A percentile compares a stretch with the other conserved stretches of the same genome.
These are phyloP conservation scores for Luidia sarsii DNA, from an alignment of 53 echinoderm and acorn worm genomes.

Conservation along the genomic window DNA sequence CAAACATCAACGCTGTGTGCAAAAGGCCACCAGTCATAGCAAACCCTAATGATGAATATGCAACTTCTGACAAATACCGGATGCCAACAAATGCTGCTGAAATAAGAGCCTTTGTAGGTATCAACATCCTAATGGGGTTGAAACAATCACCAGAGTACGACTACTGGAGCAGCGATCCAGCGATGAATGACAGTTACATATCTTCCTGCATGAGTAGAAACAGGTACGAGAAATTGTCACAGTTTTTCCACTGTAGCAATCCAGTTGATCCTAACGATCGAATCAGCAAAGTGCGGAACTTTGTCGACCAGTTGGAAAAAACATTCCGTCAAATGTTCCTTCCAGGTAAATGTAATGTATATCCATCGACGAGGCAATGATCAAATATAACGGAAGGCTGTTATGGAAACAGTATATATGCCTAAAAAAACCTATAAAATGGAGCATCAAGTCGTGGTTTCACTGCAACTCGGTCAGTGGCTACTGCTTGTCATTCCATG, in stretches of 20 bases:
- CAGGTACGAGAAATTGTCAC: constrained; percentile 29
- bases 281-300: constrained; percentile 32
- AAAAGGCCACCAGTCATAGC: constrained; percentile 14
- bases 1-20: constrained; percentile 31
- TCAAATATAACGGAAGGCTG: constrained; percentile 47
- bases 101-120: constrained; percentile 16
- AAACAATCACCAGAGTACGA: constrained; percentile 36
- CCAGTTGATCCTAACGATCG: constrained; percentile 1
- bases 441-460: constrained; percentile 38
- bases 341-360: constrained; percentile 31
- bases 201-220: constrained; percentile 18
- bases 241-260: constrained; percentile 23
- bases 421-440: constrained; percentile 46
- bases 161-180: constrained; percentile 32
- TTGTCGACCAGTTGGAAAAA: not conserved
- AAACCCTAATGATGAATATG: constrained; percentile 8
- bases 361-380: constrained; percentile 44
- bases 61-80: constrained; percentile 25
- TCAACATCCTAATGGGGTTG: constrained; percentile 47
- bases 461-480: constrained; percentile 31
- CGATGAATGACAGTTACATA: not conserved
- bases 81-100: constrained; percentile 14
- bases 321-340: constrained; percentile 22
- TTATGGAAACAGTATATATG: constrained; percentile 56
- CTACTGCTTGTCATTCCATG: constrained; percentile 28